A percentile compares a stretch with the other conserved stretches of the same genome.
Conservation (phyloP, 2,113 vertebrate species). For the Ptyas mucosa region DNA sequence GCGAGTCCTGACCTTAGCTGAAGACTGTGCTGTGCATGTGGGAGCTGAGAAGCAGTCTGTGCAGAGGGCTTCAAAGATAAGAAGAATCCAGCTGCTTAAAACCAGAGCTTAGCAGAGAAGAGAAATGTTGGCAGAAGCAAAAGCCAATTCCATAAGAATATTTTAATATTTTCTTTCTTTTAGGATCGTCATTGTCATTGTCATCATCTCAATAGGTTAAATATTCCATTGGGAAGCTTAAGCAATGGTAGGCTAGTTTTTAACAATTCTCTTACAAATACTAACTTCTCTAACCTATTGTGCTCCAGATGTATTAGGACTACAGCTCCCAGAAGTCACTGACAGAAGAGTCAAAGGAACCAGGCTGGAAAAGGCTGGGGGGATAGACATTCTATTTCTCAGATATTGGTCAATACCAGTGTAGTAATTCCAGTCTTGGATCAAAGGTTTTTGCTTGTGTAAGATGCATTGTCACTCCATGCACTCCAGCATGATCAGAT, state of each 20-base stretch:
- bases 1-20: constrained; percentile 4
- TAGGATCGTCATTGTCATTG: background rate
- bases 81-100: background rate
- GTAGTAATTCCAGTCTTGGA: background rate
- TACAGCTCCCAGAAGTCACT: background rate
- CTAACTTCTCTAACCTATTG: background rate
- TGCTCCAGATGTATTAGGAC: background rate
- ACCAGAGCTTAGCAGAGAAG: background rate
- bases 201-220: background rate
- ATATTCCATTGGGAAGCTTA: background rate
- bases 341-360: background rate
- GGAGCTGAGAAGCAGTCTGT: accelerated
- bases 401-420: background rate
- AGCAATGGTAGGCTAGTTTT: background rate
- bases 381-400: background rate
- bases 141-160: background rate
- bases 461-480: constrained; percentile 24
- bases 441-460: background rate
- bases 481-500: background rate
- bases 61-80: background rate
- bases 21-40: accelerated
- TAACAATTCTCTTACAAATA: background rate
- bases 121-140: background rate
- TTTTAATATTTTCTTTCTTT: background rate
- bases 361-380: background rate